These are phyloP conservation scores for Leptinotarsa peninsularis DNA, from an alignment of 2,888 invertebrate genomes.

Conservation along the genomic window DNA sequence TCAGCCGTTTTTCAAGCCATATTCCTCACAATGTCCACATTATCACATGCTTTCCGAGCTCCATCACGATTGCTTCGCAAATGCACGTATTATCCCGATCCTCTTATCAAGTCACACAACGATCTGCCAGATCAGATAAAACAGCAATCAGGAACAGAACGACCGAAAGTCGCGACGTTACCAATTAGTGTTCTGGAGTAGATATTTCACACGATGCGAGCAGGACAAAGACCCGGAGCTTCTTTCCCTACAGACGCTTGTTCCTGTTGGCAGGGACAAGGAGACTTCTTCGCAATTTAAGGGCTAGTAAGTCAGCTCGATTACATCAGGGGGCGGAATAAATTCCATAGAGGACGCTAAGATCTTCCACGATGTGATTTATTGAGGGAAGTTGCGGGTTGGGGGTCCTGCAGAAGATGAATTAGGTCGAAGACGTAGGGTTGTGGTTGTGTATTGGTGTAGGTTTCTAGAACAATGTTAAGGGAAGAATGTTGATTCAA, in stretches of 20 bases:
- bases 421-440: not conserved
- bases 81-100: not conserved
- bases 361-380: conserved; percentile 22
- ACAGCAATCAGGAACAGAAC: conserved; percentile 1
- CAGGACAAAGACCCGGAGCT: conserved; percentile 4
- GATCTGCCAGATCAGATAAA: not conserved
- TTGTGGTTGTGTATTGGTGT: not conserved
- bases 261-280: conserved; percentile 15
- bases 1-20: no score
- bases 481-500: no score
- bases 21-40: no score
- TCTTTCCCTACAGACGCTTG: conserved; percentile 13
- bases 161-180: not conserved
- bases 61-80: no score
- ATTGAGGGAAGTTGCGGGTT: not conserved
- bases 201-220: conserved; percentile 15
- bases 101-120: not conserved
- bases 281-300: conserved; percentile 16
- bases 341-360: not conserved
- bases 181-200: conserved; percentile 13
- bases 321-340: conserved; percentile 17
- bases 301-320: conserved; percentile 21
- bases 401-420: not conserved
- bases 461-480: no score
- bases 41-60: no score